Base-by-base conservation (phyloP, 2,888 invertebrate genomes). In the Allolobophora icterica region DNA sequence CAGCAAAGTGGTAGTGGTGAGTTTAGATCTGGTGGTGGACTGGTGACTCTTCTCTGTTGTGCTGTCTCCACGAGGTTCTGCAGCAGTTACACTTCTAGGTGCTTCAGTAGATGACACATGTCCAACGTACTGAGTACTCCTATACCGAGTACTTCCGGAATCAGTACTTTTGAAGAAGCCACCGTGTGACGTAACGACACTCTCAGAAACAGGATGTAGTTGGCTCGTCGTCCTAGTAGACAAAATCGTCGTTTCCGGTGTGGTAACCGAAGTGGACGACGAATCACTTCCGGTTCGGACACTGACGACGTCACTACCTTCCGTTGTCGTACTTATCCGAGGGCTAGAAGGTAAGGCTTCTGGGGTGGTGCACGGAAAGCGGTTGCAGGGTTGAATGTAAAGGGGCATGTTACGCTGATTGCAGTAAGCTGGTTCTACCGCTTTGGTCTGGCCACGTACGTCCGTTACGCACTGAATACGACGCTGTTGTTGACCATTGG, bases 391-490 rank as follows among this genome's bases (percentile, higher is more conserved):
- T 38, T 87, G 52, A n/a, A n/a, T 33, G 35, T 90, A 87, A 34
- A 40, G 34, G 34, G 91, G 91, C 91, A 91, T 90, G 33, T 33
- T 15, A n/a, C 45, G 52, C 45, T 84, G 90, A 33, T 91, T 52
- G 35, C 91, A 91, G 87, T 90, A 91, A 52, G 21, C 33, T 35
- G 91, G 90, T 83, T 89, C 84, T 42, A 87, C 35, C 52, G 83
- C 90, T 21, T 45, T 52, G 30, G 45, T 87, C 84, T 89, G 84
- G 17, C 58, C 58, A 33, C 40, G 24, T 21, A 89, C 83, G n/a
- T 92, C 87, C 34, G 93, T 90, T 91, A 94, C 93, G 94, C 84
- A 94, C 30, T 91, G 89, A 21, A 91, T 83, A 38, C 45, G 58
- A 24, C 91, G 58, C 8, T 87, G 52, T 33, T 91, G 90, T n/a